Base-by-base conservation (phyloP, 2,797 vertebrate species). In the Diplodus sargus region DNA sequence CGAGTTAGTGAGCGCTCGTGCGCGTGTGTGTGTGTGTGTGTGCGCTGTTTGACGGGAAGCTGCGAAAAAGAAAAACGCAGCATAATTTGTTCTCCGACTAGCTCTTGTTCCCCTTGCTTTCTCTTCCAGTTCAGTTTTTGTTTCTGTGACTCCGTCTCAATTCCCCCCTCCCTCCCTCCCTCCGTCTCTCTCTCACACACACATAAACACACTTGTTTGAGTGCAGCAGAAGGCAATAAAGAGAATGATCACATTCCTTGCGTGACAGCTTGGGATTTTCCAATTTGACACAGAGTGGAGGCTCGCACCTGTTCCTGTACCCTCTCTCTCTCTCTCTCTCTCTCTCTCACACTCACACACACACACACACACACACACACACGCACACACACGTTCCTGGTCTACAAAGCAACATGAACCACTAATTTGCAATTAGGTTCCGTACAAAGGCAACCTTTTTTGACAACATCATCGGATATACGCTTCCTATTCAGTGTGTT, bases 221-320 rank as follows among this genome's bases (percentile, higher is more conserved):
- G 85, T 72, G 53, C 63, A 87, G 85, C 89, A 93, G 83, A 85
- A 87, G 85, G 94, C 92, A 94, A 95, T 95, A 95, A 94, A 95
- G 87, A 86, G 90, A 94, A 93, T 76, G 88, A 95, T 95, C 91
- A 85, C 93, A 95, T 96, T 95, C 94, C 90, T 89, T 70, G 89
- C 93, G 90, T 95, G 94, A 95, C 94, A 95, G 93, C 78, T 89
- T 86, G 83, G 87, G 95, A 93, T 96, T 95, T 95, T 92, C 89
- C 86, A 93, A 95, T 96, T 96, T 92, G 93, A 94, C 93, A 95
- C 95, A 94, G 93, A 90, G 88, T 85, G 78, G 86, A 84, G 66
- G 78, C 79, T 83, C 28, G 80, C 95, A 96, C 95, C 95, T 96
- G 95, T 96, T 94, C 83, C 48, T 68, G 66, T 76, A 28, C 85